A percentile compares a stretch with the other conserved stretches of the same genome.
Conservation (phyloP, 2,888 invertebrate genomes). For the Heterodera filipjevi region DNA sequence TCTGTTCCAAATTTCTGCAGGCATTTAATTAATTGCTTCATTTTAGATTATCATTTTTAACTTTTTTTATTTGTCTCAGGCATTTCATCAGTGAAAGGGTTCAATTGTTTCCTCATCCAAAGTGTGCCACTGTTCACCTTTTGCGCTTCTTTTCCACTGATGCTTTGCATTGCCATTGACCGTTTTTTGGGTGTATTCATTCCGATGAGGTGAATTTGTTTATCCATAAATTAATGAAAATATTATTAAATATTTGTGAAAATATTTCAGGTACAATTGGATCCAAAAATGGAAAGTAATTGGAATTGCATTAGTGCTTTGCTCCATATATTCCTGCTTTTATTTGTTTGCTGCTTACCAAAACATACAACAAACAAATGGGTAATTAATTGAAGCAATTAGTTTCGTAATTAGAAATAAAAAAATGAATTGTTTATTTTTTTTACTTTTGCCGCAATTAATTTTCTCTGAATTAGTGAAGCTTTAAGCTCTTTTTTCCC, state of each 20-base stretch:
- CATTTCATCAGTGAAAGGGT: not conserved
- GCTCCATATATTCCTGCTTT: not conserved
- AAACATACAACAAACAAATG: not conserved
- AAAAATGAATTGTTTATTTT: too few relatives aligned
- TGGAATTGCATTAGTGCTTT: not conserved
- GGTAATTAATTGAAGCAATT: too few relatives aligned
- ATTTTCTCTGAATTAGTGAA: too few relatives aligned
- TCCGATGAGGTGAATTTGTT: slow-evolving; percentile 8
- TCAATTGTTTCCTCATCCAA: slow-evolving; percentile 10
- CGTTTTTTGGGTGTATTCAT: slow-evolving; percentile 23
- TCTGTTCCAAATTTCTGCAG: not conserved
- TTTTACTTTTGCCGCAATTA: too few relatives aligned
- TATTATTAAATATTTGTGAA: not conserved
- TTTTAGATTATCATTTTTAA: not conserved
- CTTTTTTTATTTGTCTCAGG: not conserved
- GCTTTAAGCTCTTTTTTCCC: too few relatives aligned
- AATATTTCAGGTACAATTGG: slow-evolving; percentile 13
- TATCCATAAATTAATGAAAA: not conserved
- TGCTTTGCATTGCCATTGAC: slow-evolving; percentile 20
- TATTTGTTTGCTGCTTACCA: not conserved
- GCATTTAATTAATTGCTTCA: not conserved
- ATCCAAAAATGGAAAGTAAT: slow-evolving; percentile 4
- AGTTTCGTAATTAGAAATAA: too few relatives aligned
- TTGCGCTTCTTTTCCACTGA: slow-evolving; percentile 22
- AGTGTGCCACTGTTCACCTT: slow-evolving; percentile 11